These are phyloP conservation scores for Gastrophysa polygoni DNA, from an alignment of 2,888 invertebrate species.

Conservation along the genomic window DNA sequence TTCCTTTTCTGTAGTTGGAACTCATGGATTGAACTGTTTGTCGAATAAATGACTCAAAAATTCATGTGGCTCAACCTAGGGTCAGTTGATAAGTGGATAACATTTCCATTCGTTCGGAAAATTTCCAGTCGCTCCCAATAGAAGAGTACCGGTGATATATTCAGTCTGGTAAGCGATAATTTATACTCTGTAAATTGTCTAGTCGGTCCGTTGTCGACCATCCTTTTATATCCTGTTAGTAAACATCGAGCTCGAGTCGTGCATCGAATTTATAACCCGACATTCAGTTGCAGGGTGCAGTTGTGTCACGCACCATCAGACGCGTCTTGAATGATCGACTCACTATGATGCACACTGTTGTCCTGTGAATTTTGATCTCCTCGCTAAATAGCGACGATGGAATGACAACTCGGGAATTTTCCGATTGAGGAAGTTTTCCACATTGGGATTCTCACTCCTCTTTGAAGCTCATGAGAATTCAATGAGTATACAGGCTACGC, in stretches of 20 bases:
- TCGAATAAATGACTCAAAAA: too few species aligned
- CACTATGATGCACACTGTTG: slow-evolving; percentile 22
- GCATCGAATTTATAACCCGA: slow-evolving; percentile 33
- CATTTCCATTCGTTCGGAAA: background rate
- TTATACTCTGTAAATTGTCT: slow-evolving; percentile 29
- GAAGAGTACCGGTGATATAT: slow-evolving; percentile 19
- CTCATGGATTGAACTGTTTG: too few species aligned
- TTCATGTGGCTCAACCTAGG: too few species aligned
- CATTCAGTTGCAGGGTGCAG: slow-evolving; percentile 27
- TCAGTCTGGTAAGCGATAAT: slow-evolving; percentile 28
- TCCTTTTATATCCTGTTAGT: slow-evolving; percentile 33
- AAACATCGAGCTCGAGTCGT: slow-evolving; percentile 33
- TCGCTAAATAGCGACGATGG: background rate
- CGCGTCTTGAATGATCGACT: slow-evolving; percentile 28
- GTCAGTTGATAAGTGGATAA: too few species aligned
- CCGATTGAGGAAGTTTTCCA: too few species aligned
- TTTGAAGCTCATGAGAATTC: too few species aligned
- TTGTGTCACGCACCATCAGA: slow-evolving; percentile 28
- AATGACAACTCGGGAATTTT: too few species aligned
- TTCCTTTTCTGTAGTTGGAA: too few species aligned
- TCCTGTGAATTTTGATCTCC: slow-evolving; percentile 9
- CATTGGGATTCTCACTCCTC: too few species aligned
- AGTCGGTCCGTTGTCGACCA: slow-evolving; percentile 26
- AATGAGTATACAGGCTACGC: too few species aligned
- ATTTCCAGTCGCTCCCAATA: slow-evolving; percentile 10